Base-by-base conservation (phyloP, 2,888 invertebrate species). In the Miltochrista miniata region DNA sequence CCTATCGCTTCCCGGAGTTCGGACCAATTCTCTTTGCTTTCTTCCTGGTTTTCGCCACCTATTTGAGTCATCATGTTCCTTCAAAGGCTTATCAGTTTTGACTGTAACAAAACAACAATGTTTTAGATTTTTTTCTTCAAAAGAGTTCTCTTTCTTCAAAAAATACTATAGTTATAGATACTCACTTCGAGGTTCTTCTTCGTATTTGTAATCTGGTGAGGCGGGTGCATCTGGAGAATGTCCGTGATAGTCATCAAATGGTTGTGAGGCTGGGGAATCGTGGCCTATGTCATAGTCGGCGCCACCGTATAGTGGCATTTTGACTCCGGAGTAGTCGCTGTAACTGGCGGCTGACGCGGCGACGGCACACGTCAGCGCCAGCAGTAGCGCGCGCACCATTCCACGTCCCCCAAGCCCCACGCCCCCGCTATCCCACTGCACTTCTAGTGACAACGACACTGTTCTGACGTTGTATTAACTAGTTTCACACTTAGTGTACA, bases 141-240 rank as follows among this genome's bases (percentile, higher is more conserved):
- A n/a, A n/a, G n/a, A 31, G 18, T 24, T 24, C 5, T 4, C 5
- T 4, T 24, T 24, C 2, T 5, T 24, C 3, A 24, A 24, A 5
- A 24, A 12, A 11, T 10, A 1, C 12, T 24, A 13, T 24, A 24
- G 7, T 15, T 13, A 10, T 10, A 14, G 5, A 11, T 0, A 38
- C 60, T 51, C 45, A 82, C 80, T 74, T 41, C 51, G 63, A 31
- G 63, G 41, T 29, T 80, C 76, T 41, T 85, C 86, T 34, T 83
- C 82, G 57, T 81, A 83, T 59, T 83, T 84, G 62, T 88, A 88
- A 65, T 88, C 87, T 29, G 76, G 72, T n/a, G 77, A 62, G 14
- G 81, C 77, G 29, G 81, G 68, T 13, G 76, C 76, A 45, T 83
- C 85, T 3, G 74, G 80, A 39, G 84, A 72, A 45, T 72, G 82